A percentile compares a stretch with the other conserved stretches of the same genome.
These are phyloP conservation scores for Agrotis exclamationis DNA, from an alignment of 2,888 invertebrate species.

Conservation along the genomic window DNA sequence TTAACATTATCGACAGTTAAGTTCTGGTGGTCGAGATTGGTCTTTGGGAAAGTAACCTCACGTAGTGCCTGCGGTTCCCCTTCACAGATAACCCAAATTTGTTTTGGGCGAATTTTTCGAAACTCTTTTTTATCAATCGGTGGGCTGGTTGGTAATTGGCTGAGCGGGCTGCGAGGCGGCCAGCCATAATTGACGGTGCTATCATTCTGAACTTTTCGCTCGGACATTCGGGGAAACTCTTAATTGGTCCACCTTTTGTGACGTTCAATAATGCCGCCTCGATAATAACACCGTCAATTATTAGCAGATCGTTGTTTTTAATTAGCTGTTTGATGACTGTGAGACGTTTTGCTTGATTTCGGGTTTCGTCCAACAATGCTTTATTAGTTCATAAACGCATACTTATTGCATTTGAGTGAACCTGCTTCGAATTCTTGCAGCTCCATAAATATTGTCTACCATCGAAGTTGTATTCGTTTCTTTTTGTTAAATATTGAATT, in stretches of 20 bases:
- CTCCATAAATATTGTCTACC: constrained; percentile 48
- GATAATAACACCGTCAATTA: constrained; percentile 88
- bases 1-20: constrained; percentile 81
- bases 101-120: constrained; percentile 87
- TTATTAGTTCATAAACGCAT: constrained; percentile 56
- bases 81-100: constrained; percentile 85
- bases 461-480: constrained; percentile 24
- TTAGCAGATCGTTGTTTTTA: constrained; percentile 87
- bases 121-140: constrained; percentile 89
- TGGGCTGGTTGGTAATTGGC: constrained; percentile 86
- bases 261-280: constrained; percentile 87
- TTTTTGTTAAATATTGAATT: constrained; percentile 45
- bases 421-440: constrained; percentile 37
- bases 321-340: constrained; percentile 79
- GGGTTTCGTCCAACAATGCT: constrained; percentile 45
- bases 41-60: constrained; percentile 75
- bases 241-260: constrained; percentile 90
- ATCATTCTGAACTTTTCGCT: constrained; percentile 88
- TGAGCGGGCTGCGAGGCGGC: constrained; percentile 80
- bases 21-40: constrained; percentile 76
- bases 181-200: constrained; percentile 88
- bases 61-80: constrained; percentile 76
- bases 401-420: constrained; percentile 32
- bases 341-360: constrained; percentile 67
- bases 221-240: constrained; percentile 90